Evolutionary conservation across 1,140 invertebrate species (phyloP), one percentile per base, ranked within the genome.

Genomic region (Pseudomyrmex dendroicus): DNA sequence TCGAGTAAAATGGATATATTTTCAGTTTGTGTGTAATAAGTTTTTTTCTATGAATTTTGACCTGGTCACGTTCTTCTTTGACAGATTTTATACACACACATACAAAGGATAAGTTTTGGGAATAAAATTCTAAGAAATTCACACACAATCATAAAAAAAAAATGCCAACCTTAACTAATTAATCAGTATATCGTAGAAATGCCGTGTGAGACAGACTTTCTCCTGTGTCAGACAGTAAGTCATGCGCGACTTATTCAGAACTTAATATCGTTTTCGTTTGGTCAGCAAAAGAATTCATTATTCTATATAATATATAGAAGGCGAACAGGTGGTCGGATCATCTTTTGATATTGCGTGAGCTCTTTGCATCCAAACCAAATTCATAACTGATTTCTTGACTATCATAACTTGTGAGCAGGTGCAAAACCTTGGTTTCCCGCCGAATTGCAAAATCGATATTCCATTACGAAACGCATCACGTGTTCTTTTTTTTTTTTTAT

Each of bases 361-460:
- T 35, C 20, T n/a, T 64, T 17, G 48, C 48, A 54, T 35, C n/a
- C 46, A 9, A 13, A 10, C 9, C 8, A 44, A 54, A 66, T 64
- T 48, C 15, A 7, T 64, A 25, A 44, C 1, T 13, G 17, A 52
- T 52, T 17, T 8, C 9, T 64, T 15, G 46, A 1, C 12, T 52
- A n/a, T 35, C 22, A 5, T 2, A 25, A 25, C 25, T 25, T 25
- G 25, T 25, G 3, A 25, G 13, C 17, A 17, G 17, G n/a, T 59
- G 25, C 35, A 12, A 5, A 20, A 20, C 20, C 17, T 25, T 44
- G 12, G 17, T 46, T 22, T 13, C 1, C 1, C 5, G 3, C 52
- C 48, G 20, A 22, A 20, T 84, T 68, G 54, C 13, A 59, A 78
- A 80, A 84, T 59, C 20, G 12, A 1, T 44, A 44, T 57, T 44